phyloP scores from a whole-genome alignment of 2,113 vertebrate genomes.

The Onychostruthus taczanowskii region DNA sequence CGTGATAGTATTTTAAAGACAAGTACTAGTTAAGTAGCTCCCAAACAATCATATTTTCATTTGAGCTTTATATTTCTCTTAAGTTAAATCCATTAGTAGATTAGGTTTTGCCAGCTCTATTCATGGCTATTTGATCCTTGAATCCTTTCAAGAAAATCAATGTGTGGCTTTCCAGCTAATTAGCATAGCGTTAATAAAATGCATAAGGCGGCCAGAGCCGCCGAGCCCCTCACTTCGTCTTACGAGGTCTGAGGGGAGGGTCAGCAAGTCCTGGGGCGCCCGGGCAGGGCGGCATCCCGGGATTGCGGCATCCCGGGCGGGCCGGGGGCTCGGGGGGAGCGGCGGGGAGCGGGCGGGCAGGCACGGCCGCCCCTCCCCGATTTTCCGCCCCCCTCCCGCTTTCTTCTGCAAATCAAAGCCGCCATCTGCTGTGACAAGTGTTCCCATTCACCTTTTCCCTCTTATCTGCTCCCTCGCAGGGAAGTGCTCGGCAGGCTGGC shows the following conservation, averaged over 20 bases:
- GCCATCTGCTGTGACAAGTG: conserved; percentile 82
- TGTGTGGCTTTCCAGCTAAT: conserved; percentile 62
- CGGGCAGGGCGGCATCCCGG: neutral
- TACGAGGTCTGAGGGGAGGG: neutral
- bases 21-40: conserved; percentile 37
- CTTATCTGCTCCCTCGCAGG: conserved; percentile 83
- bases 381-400: neutral
- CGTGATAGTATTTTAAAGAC: conserved; percentile 20
- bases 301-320: neutral
- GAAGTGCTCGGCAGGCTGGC: conserved; percentile 71
- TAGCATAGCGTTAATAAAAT: conserved; percentile 55
- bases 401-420: conserved; percentile 74
- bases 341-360: neutral
- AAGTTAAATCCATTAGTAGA: conserved; percentile 73
- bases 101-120: conserved; percentile 63
- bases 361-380: neutral
- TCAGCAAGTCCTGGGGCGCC: neutral
- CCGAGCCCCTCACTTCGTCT: neutral
- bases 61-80: conserved; percentile 29
- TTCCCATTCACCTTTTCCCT: conserved; percentile 83
- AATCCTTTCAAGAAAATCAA: conserved; percentile 74
- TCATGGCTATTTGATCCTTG: conserved; percentile 69
- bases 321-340: neutral
- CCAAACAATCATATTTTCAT: conserved; percentile 50
- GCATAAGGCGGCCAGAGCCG: neutral